Evolutionary conservation across 2,113 vertebrate genomes (phyloP), one percentile per base, ranked within the genome.

Genomic region (Catharus fuscescens): DNA sequence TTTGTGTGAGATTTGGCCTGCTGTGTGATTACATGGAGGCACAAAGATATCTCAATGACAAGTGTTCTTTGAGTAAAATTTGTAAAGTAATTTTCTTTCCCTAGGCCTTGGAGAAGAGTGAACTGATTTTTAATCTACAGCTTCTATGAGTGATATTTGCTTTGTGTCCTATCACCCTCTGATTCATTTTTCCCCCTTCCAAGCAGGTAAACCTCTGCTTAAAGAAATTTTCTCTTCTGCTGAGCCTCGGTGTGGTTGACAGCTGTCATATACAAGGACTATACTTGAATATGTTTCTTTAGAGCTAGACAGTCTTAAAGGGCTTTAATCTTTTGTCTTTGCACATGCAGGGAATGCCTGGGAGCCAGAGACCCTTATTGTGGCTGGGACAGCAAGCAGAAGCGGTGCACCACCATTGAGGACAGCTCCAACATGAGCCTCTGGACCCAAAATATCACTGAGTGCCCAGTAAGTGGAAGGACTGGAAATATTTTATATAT

Each of bases 351-450:
- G 93, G 96, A 98, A n/a, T 99, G 99, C 87, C 97, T 99, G 81
- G 99, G 98, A 86, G 99, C 99, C 14, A 98, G 99, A 96, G 99
- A 99, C 95, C 99, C 99, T 1, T 99, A 99, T 90, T 99, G 99
- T 1, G 99, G 99, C 95, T 99, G 99, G 99, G 99, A 99, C 86
- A 97, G 97, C 88, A 98, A 99, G 88, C 98, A 99, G 98, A 98
- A 98, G 24, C 97, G 96, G n/a, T 99, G 99, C 96, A 99, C 98
- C 93, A 99, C 99, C 4, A 98, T 99, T 52, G 99, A 99, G 95
- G 99, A 99, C 97, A 99, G 99, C 94, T 98, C 99, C 96, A 99
- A 99, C 97, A 99, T 99, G 99, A 99, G 99, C 96, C 99, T 99
- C 87, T 99, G 99, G 99, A 99, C 97, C 81, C 99, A 99, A 98